A percentile compares a stretch with the other conserved stretches of the same genome.
phyloP scores from a whole-genome alignment of 2,888 invertebrate genomes.

The Caenorhabditis afra region DNA sequence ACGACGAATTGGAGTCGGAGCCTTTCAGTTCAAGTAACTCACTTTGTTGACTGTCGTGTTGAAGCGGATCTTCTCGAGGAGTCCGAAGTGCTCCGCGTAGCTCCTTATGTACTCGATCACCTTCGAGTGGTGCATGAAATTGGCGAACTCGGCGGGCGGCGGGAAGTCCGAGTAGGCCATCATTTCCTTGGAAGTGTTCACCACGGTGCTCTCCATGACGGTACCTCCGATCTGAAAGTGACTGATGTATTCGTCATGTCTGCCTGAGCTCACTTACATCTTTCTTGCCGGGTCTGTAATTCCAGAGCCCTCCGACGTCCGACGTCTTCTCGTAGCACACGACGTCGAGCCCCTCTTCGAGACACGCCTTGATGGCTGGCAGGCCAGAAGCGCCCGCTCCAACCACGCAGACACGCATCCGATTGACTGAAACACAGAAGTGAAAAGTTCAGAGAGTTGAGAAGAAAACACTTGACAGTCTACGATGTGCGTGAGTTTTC shows the following conservation, averaged over 20 bases:
- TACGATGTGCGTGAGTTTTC: neutral
- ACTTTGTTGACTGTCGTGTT: conserved; percentile 77
- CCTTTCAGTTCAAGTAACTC: conserved; percentile 16
- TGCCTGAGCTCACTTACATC: conserved; percentile 58
- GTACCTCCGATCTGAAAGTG: conserved; percentile 71
- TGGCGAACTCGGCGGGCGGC: conserved; percentile 73
- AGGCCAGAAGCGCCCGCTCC: conserved; percentile 79
- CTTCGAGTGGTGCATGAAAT: conserved; percentile 77
- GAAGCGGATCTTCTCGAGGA: conserved; percentile 75
- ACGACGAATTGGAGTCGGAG: neutral
- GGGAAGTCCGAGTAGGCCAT: conserved; percentile 81
- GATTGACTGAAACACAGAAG: conserved; percentile 16
- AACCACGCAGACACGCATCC: conserved; percentile 75
- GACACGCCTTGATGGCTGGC: conserved; percentile 77
- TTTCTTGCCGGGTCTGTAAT: conserved; percentile 74
- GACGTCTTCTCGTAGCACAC: conserved; percentile 77
- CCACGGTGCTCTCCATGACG: conserved; percentile 81
- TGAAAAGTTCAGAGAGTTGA: conserved; percentile 9
- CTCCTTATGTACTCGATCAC: conserved; percentile 74
- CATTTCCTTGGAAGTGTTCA: conserved; percentile 82
- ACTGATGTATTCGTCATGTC: too few relatives aligned
- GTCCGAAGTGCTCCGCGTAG: conserved; percentile 74
- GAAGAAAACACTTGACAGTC: conserved; percentile 6
- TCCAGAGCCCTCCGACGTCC: conserved; percentile 79
- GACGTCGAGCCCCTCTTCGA: conserved; percentile 76